These are phyloP conservation scores for Euglossa dilemma DNA, from an alignment of 1,140 invertebrate genomes.

Conservation along the genomic window DNA sequence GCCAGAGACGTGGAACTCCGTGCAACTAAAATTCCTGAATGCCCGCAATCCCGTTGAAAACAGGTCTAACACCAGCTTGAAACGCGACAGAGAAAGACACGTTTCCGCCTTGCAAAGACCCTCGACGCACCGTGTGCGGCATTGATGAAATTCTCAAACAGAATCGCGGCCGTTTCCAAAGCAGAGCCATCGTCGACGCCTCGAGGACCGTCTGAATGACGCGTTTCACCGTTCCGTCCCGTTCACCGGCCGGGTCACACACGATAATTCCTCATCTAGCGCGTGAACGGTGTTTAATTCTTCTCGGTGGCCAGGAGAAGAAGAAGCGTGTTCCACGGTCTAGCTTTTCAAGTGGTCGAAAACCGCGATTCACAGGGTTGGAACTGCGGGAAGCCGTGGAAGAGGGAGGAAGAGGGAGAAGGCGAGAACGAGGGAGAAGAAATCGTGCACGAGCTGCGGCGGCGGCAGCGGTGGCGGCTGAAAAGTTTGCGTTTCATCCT, in stretches of 20 bases:
- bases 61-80: neutral
- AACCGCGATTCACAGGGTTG: slow-evolving; percentile 16
- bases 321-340: neutral
- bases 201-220: neutral
- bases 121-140: neutral
- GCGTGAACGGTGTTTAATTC: slow-evolving; percentile 26
- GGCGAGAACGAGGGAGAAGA: slow-evolving; percentile 31
- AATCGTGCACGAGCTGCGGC: slow-evolving; percentile 37
- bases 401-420: slow-evolving; percentile 17
- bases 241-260: neutral
- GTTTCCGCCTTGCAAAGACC: neutral
- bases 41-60: neutral
- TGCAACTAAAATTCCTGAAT: no score
- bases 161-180: neutral
- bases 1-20: no score
- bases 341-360: slow-evolving; percentile 27
- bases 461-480: slow-evolving; percentile 25
- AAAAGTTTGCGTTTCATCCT: slow-evolving; percentile 63
- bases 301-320: neutral
- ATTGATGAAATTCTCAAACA: neutral
- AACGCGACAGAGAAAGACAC: neutral
- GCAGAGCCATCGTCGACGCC: no score
- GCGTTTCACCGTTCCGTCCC: neutral
- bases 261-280: neutral
- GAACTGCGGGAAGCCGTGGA: slow-evolving; percentile 8